phyloP scores from a whole-genome alignment of 2,797 vertebrate genomes.

The Macrochelys suwanniensis region DNA sequence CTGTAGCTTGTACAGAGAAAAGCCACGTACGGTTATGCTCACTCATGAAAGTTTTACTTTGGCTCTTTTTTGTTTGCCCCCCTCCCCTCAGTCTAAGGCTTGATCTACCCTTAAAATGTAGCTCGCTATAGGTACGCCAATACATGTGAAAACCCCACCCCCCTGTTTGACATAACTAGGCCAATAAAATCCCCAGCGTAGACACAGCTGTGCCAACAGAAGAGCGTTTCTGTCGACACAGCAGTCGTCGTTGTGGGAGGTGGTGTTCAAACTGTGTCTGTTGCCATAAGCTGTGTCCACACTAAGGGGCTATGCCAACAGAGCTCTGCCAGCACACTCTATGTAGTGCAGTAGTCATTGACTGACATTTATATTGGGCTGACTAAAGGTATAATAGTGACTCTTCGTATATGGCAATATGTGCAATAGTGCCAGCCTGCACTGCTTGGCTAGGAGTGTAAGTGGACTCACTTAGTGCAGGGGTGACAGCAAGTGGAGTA shows the following conservation, averaged over 20 bases:
- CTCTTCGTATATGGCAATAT: constrained; percentile 33
- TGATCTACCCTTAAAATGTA: neutral
- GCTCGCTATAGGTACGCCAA: neutral
- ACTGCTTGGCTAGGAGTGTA: constrained; percentile 44
- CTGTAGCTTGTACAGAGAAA: neutral
- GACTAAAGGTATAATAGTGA: constrained; percentile 31
- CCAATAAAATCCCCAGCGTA: neutral
- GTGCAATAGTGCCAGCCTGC: neutral
- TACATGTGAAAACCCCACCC: neutral
- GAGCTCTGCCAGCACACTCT: neutral
- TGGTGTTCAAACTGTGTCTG: neutral
- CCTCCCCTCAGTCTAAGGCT: neutral
- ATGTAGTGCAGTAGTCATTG: neutral
- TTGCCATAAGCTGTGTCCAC: neutral
- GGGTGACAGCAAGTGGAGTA: constrained; percentile 11
- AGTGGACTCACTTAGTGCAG: constrained; percentile 30
- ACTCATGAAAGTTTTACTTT: neutral
- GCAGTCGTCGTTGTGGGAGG: neutral
- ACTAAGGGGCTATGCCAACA: neutral
- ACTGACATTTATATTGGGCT: constrained; percentile 38
- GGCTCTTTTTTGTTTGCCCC: constrained; percentile 3
- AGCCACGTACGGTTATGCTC: neutral
- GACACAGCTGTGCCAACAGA: neutral
- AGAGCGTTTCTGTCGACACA: neutral
- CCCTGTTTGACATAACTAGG: neutral